Evolutionary conservation across 2,888 invertebrate species (phyloP), one percentile per base, ranked within the genome.

Genomic region (Melitaea athalia): DNA sequence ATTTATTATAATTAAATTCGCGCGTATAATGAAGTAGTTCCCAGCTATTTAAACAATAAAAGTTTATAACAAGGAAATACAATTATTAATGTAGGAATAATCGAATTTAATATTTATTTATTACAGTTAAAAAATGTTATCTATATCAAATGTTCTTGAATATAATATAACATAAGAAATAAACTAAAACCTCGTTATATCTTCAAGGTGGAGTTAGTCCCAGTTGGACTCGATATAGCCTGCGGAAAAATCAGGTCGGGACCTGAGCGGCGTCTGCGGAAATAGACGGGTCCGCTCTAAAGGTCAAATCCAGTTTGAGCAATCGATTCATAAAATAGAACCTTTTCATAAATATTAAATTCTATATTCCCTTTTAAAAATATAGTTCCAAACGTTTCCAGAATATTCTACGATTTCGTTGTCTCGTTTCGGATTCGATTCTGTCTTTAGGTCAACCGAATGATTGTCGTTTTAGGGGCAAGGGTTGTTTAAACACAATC

Each of bases 271-370:
- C 72, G 64, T 68, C 74, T 66, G 69, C 71, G 68, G 69, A 73
- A 71, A 74, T 73, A 73, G 67, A 70, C 63, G 62, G 61, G 69
- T 67, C 65, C 65, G 63, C 68, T 70, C 47, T 42, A 74, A 73
- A 75, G 72, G 75, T 75, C 71, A 72, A 63, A 69, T 63, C 55
- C 55, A 33, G 38, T 17, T 14, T 14, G 55, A 55, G 55, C 33
- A 14, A 59, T 59, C 71, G 55, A 71, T 67, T 59, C 62, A 66
- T 64, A 64, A 66, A 72, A 76, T 74, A 74, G 72, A 68, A 67
- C 63, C 67, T 59, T 42, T 38, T 60, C 57, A 72, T 75, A 76
- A 75, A 76, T 77, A 73, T 76, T 75, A 71, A 71, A 75, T 72
- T 71, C 68, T 45, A 65, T 72, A 74, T 76, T 74, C 70, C 60